phyloP scores from a whole-genome alignment of 2,113 vertebrate genomes.

The Corvus moneduloides region DNA sequence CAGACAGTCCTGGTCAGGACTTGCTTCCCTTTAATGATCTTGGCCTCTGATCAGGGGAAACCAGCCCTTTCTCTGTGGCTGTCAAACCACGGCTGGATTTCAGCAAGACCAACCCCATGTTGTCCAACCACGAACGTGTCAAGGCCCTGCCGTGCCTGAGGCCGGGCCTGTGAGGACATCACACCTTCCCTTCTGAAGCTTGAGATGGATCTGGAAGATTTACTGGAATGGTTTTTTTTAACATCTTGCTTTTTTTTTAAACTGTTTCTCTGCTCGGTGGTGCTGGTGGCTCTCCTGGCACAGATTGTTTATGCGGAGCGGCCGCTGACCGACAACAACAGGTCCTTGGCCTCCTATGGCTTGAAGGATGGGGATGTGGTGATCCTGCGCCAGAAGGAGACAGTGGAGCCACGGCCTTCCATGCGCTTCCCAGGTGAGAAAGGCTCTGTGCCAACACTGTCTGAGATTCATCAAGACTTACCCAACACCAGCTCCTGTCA shows the following conservation, averaged over 20 bases:
- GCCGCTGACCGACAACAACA: slow-evolving; percentile 88
- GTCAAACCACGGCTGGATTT: neutral
- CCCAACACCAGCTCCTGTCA: neutral
- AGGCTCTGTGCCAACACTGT: neutral
- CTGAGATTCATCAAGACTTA: accelerated
- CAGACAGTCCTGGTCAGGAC: neutral
- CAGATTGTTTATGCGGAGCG: slow-evolving; percentile 91
- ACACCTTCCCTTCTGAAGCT: neutral
- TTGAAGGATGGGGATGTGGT: slow-evolving; percentile 96
- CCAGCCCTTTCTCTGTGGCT: neutral
- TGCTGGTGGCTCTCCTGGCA: neutral
- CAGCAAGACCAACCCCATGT: accelerated
- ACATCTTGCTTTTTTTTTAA: neutral
- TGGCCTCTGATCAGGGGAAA: neutral
- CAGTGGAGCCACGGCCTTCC: slow-evolving; percentile 77
- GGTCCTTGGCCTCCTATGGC: slow-evolving; percentile 92
- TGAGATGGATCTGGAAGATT: neutral
- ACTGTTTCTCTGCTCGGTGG: neutral
- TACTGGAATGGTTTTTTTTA: accelerated
- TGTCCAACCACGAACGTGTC: accelerated
- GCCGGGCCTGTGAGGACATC: neutral
- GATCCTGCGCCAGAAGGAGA: slow-evolving; percentile 86
- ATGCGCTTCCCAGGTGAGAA: slow-evolving; percentile 79
- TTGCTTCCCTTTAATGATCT: neutral
- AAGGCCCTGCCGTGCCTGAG: neutral